Evolutionary conservation across 2,113 vertebrate genomes (phyloP), one percentile per base, ranked within the genome.

Genomic region (Hippocampus barbouri): DNA sequence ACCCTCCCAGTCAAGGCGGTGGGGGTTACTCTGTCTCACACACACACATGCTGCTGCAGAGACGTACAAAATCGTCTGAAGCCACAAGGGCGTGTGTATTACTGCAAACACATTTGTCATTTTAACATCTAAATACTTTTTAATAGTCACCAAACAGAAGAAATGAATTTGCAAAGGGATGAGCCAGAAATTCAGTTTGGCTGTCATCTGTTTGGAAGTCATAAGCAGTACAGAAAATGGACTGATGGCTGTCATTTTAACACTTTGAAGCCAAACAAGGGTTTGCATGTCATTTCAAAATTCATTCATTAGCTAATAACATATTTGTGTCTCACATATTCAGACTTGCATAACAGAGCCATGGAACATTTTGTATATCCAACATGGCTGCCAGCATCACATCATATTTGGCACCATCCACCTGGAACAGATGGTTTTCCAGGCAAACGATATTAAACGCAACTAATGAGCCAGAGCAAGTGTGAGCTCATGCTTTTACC

Each of bases 401-500:
- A 84, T 89, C 79, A 81, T 87, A 73, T 79, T 79, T 89, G 90
- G 90, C 90, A 90, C 61, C 75, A 69, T 77, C 45, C 65, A 47
- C 53, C 38, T 75, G 77, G 83, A 90, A 80, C 89, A 91, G 90
- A 90, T 89, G 90, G 87, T 77, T 82, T 86, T 87, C 70, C 80
- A 83, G 78, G 74, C 86, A 87, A 83, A 87, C 87, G 79, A 74
- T 83, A 89, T 89, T 83, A 91, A 92, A 87, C 69, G 76, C 74
- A 88, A 75, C 79, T 87, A 87, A 91, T 89, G 86, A 91, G 87
- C 81, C 89, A 84, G 70, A 70, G 85, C 85, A 74, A 62, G 62
- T 78, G 87, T 89, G 90, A 83, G 80, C 86, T 90, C 88, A 85
- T 85, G 80, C 81, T 86, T 89, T 45, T 70, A 83, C 89, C 88